Evolutionary conservation across 1,140 invertebrate genomes (phyloP), one percentile per base, ranked within the genome.

Genomic region (Neotoxoptera formosana): DNA sequence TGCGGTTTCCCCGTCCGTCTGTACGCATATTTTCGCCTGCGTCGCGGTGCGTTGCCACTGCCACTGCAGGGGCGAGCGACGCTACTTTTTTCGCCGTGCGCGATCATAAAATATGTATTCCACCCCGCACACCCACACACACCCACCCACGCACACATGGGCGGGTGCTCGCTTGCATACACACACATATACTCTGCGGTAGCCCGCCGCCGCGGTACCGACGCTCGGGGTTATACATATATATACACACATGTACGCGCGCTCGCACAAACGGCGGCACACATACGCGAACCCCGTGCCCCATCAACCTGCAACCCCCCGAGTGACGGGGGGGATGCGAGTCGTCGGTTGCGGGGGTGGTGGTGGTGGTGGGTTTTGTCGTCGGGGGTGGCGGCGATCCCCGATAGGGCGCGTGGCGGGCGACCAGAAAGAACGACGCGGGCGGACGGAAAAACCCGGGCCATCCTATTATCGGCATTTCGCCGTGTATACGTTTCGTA

Each of bases 401-500:
- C 89, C 89, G 89, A 56, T 36, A 90, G 89, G 89, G 51, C 41
- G 89, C 89, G 89, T 23, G 47, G 81, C 67, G 81, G 41, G 20
- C 90, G 60, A 20, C 56, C 41, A 25, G 81, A 86, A 53, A 83
- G 67, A 84, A 53, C 34, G 91, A 23, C n/a, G 67, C 67, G 76
- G 53, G 90, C 34, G 81, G 91, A 41, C 67, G 81, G 51, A 93
- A 93, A 93, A 93, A 86, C 91, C 91, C 91, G 81, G 91, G 91
- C 81, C 91, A 93, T 93, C 91, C 91, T 56, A 93, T 93, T 93
- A 93, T 93, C 91, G 91, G 91, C 91, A 86, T 93, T 93, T 93
- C 91, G 91, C 91, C 81, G 81, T 67, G 91, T 93, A n/a, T n/a
- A 93, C 91, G 91, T 93, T 93, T 93, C 91, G 91, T 93, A 47